phyloP scores from a whole-genome alignment of 2,113 vertebrate species.

The Motacilla tschutschensis region DNA sequence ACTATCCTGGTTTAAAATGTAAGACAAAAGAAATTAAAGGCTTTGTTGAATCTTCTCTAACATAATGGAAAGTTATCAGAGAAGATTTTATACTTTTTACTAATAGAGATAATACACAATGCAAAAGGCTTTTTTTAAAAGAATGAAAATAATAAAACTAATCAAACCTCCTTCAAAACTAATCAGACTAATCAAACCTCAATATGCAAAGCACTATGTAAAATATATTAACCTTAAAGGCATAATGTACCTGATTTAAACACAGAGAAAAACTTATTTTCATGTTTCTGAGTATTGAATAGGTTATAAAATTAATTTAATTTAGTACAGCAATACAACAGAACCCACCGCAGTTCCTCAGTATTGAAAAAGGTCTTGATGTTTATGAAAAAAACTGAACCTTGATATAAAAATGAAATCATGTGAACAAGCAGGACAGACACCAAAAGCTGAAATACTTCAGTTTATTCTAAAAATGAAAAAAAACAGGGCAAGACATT shows the following conservation, averaged over 20 bases:
- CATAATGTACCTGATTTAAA: not conserved
- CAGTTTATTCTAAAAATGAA: not conserved
- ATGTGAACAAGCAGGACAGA: not conserved
- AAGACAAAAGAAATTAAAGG: constrained; percentile 8
- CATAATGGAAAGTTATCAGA: not conserved
- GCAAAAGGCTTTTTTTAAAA: not conserved
- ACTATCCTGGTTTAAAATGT: not conserved
- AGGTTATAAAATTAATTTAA: not conserved
- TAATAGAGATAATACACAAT: not conserved
- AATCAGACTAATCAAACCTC: constrained; percentile 2
- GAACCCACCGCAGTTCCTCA: not conserved
- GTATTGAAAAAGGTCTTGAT: not conserved
- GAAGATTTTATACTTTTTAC: not conserved
- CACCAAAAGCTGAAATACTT: not conserved
- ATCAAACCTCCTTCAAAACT: constrained; percentile 4
- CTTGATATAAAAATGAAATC: not conserved
- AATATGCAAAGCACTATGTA: not conserved
- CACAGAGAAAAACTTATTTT: not conserved
- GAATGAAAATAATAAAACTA: constrained; percentile 10
- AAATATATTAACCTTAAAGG: constrained; percentile 17
- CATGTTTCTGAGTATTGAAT: not conserved
- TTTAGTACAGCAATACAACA: not conserved
- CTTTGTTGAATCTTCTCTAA: constrained; percentile 11
- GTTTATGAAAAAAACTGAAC: not conserved
- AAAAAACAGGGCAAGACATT: not conserved